Evolutionary conservation across 2,797 vertebrate genomes (phyloP), one percentile per base, ranked within the genome.

Genomic region (Microctenopoma lineatum): DNA sequence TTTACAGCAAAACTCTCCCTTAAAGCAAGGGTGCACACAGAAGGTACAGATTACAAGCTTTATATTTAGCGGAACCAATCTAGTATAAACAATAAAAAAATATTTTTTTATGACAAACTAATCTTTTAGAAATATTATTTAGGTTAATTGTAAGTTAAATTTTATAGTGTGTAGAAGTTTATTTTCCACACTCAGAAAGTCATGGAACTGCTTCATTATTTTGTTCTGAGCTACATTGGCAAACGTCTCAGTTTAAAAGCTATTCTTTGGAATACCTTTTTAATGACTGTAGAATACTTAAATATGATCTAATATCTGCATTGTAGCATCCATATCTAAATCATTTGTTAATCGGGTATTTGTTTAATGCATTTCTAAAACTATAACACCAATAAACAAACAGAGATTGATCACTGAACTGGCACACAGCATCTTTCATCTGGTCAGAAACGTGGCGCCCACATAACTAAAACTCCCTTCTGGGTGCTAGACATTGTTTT

Each of bases 401-500:
- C 64, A 70, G 32, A 48, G 47, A 36, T 8, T 62, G 74, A 61
- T 48, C 51, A 11, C 52, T 54, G 46, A 67, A 26, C 15, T 16
- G 51, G 50, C 27, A 53, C 58, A 66, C 70, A 69, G 53, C 44
- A 58, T 73, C 73, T 72, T 66, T 77, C 76, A 84, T 78, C 84
- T 72, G 71, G 47, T 47, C 61, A 34, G 62, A 64, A 74, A 77
- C 41, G 50, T 77, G 79, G 76, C 71, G 62, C 73, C 83, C 80
- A 63, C 65, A 77, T 60, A 61, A 50, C 68, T 68, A 44, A 70
- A 79, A 46, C 70, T 77, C 82, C 61, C 44, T 69, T 68, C 79
- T 83, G 70, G 77, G 65, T 51, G 72, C 73, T 66, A 48, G 66
- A 86, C 69, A 18, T 73, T 86, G 84, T 87, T 85, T 89, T 89